Conservation (phyloP, 2,888 invertebrate genomes). For the Ischnus inquisitorius region DNA sequence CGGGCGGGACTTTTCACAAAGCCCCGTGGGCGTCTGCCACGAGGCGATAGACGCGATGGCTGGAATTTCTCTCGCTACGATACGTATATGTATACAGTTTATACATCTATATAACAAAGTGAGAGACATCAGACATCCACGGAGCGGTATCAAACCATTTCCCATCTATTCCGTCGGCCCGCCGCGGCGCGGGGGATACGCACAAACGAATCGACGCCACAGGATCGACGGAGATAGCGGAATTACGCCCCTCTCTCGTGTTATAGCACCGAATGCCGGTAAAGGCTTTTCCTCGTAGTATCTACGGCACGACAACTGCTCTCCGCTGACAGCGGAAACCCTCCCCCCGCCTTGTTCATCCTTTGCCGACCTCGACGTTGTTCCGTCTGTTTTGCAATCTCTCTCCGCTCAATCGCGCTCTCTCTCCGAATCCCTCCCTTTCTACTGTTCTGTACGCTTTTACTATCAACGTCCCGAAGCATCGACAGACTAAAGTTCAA, state of each 20-base stretch:
- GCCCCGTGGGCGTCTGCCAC: constrained; percentile 62
- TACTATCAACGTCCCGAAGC: background rate
- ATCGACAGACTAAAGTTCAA: too few relatives aligned
- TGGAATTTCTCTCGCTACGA: background rate
- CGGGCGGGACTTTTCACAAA: constrained; percentile 40
- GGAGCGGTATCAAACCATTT: constrained; percentile 53
- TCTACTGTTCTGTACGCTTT: background rate
- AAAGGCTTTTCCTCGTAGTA: constrained; percentile 35
- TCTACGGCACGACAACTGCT: constrained; percentile 72
- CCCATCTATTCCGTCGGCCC: constrained; percentile 50
- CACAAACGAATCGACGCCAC: constrained; percentile 73
- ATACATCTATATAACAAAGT: constrained; percentile 1
- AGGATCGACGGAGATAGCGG: constrained; percentile 74
- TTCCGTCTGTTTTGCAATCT: constrained; percentile 25
- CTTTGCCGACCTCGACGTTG: background rate
- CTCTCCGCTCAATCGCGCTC: constrained; percentile 18
- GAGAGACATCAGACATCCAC: constrained; percentile 47
- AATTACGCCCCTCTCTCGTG: constrained; percentile 72
- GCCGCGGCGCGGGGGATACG: constrained; percentile 62
- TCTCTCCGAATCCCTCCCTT: background rate
- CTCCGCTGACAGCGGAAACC: constrained; percentile 68
- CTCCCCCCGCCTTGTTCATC: constrained; percentile 58
- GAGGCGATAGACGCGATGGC: constrained; percentile 61
- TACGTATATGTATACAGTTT: constrained; percentile 24
- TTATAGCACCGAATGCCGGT: constrained; percentile 2